A percentile compares a stretch with the other conserved stretches of the same genome.
Conservation (phyloP, 2,113 vertebrate species). For the Cheirogaleus medius region DNA sequence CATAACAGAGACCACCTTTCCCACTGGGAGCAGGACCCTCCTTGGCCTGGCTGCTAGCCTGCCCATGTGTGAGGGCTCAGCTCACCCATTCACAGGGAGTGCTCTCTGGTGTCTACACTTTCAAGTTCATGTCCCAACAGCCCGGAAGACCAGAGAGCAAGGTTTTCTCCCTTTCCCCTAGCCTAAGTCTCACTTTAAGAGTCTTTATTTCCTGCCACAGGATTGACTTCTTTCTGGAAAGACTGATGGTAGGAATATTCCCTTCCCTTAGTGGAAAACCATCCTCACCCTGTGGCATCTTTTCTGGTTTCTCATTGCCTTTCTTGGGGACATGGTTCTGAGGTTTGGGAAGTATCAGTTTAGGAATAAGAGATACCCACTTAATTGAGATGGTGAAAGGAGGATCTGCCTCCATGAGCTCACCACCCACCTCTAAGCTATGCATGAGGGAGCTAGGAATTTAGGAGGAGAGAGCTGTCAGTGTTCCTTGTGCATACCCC, state of each 20-base stretch:
- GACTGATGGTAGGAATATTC: neutral
- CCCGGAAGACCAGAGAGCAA: neutral
- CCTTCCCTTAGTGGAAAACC: neutral
- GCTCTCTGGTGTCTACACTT: neutral
- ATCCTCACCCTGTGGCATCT: neutral
- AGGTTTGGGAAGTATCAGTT: neutral
- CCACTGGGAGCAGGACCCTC: neutral
- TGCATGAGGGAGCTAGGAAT: neutral
- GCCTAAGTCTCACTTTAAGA: neutral
- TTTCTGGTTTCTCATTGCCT: neutral
- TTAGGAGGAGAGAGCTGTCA: neutral
- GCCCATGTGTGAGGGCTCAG: too few relatives aligned
- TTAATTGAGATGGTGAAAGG: neutral
- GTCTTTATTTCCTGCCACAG: neutral
- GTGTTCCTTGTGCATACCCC: neutral
- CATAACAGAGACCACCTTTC: neutral
- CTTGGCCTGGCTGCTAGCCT: neutral
- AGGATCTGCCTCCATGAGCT: neutral
- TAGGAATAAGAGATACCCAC: neutral
- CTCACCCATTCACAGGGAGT: too few relatives aligned
- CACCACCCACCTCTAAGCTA: neutral
- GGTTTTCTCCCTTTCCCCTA: neutral
- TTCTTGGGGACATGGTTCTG: neutral
- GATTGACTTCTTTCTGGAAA: neutral
- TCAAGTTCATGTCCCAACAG: neutral